These are phyloP conservation scores for Drosophila dives DNA, from an alignment of 2,888 invertebrate species.

Conservation along the genomic window DNA sequence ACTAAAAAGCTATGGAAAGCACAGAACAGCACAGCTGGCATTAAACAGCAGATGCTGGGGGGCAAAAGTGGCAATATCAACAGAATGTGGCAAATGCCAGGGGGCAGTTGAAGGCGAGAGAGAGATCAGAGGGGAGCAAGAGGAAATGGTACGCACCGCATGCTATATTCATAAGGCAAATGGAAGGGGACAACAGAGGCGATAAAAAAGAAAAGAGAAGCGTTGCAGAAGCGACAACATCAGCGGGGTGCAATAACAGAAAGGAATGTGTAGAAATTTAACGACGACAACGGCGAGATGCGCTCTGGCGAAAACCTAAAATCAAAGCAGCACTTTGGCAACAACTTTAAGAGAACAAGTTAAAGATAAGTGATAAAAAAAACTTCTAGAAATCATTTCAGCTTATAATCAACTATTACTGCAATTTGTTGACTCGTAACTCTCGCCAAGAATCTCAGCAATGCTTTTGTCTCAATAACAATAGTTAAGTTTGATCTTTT, in stretches of 20 bases:
- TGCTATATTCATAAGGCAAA: slow-evolving; percentile 23
- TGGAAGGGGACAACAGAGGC: neutral
- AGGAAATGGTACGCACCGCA: slow-evolving; percentile 9
- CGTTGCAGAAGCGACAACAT: slow-evolving; percentile 14
- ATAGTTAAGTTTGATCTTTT: neutral
- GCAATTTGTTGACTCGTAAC: neutral
- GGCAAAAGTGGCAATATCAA: slow-evolving; percentile 7
- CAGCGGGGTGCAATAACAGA: slow-evolving; percentile 12
- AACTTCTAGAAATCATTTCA: neutral
- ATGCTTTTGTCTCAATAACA: neutral
- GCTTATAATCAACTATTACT: too few species aligned
- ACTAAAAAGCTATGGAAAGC: slow-evolving; percentile 4
- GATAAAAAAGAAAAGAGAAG: slow-evolving; percentile 1
- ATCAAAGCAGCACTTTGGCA: neutral
- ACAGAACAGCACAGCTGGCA: neutral
- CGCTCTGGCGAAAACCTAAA: neutral
- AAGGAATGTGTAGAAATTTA: slow-evolving; percentile 24
- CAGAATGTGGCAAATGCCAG: slow-evolving; percentile 22
- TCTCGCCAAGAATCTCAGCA: neutral
- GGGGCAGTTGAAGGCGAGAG: slow-evolving; percentile 3
- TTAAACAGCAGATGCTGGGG: neutral
- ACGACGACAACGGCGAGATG: slow-evolving; percentile 18
- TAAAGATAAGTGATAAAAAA: neutral
- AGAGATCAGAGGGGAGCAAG: neutral
- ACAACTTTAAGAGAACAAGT: neutral